Base-by-base conservation (phyloP, 2,113 vertebrate species). In the Oreotrochilus melanogaster region DNA sequence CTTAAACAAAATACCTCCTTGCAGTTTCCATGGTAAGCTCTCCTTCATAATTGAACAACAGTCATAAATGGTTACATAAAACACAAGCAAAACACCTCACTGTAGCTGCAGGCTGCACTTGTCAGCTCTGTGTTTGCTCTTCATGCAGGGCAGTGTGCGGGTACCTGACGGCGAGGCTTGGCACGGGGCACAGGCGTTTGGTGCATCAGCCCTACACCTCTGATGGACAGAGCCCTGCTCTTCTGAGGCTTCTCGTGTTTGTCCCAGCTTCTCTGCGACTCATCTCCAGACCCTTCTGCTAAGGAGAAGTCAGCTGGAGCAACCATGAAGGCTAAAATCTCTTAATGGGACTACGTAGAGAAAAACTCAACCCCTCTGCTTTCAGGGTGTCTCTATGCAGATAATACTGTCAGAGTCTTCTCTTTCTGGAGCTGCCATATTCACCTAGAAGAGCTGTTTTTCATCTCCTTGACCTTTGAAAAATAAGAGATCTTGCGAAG, bases 21-120 rank as follows among this genome's bases (percentile, higher is more conserved):
- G 35, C 85, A 69, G 93, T 92, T 94, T 96, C 96, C 96, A 88
- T 93, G 96, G 97, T 57, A 62, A 93, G 62, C 67, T 88, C 91
- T 96, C 89, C 94, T 78, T 76, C 93, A 15, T 48, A 66, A 22
- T 10, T 60, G 61, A 95, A 21, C 92, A 86, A 90, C 76, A 86
- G 85, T 85, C 19, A 13, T 6, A 86, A 75, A 43, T 11, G 67
- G 39, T 90, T 89, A 91, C 81, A 72, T 67, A 93, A 95, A 95
- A 25, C 23, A 35, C 25, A 18, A 30, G 73, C 31, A 31, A 47
- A 82, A 75, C 3, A 15, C 28, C 2, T 14, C 21, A 18, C 50
- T 0, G 2, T 48, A 50, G 67, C 78, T 90, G 83, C 87, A 92
- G 78, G 74, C 74, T 92, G 81, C 78, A 18, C 84, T 37, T 53